Evolutionary conservation across 2,888 invertebrate genomes (phyloP), one percentile per base, ranked within the genome.

Genomic region (Belgica antarctica): DNA sequence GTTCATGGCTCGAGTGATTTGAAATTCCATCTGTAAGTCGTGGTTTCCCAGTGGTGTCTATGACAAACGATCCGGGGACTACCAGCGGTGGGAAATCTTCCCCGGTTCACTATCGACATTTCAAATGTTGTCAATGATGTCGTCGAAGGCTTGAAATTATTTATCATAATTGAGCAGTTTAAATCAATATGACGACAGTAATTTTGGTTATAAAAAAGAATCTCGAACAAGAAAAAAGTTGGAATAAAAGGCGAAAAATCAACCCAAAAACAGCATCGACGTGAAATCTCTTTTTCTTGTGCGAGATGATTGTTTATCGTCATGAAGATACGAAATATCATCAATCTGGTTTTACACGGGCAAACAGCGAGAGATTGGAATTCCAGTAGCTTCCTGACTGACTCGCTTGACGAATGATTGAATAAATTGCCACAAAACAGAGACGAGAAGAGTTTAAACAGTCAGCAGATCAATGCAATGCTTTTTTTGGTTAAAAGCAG

Each of bases 81-180:
- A n/a, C n/a, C n/a, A n/a, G n/a, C n/a, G n/a, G n/a, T n/a, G n/a
- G n/a, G n/a, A n/a, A n/a, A n/a, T n/a, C n/a, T n/a, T n/a, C n/a
- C n/a, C n/a, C n/a, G n/a, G n/a, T n/a, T n/a, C n/a, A n/a, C n/a
- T 4, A 41, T 34, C 34, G 12, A 12, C 34, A 34, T 34, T 34
- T 34, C 7, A 34, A 34, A 34, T 34, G 34, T 15, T 41, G 41
- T 12, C n/a, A 41, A 41, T n/a, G n/a, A n/a, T n/a, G 8, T 34
- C 8, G 52, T 52, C 52, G 24, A 19, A n/a, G 19, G 22, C 8
- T 46, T 59, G 70, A 61, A 70, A 70, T 70, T 70, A 70, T 70
- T 70, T 70, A 70, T 70, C 70, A 70, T 70, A 70, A 70, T 70
- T 70, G 70, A 70, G 47, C 70, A 70, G 70, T 70, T 70, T 70